Evolutionary conservation across 2,797 vertebrate species (phyloP), one percentile per base, ranked within the genome.

Genomic region (Heliangelus exortis): DNA sequence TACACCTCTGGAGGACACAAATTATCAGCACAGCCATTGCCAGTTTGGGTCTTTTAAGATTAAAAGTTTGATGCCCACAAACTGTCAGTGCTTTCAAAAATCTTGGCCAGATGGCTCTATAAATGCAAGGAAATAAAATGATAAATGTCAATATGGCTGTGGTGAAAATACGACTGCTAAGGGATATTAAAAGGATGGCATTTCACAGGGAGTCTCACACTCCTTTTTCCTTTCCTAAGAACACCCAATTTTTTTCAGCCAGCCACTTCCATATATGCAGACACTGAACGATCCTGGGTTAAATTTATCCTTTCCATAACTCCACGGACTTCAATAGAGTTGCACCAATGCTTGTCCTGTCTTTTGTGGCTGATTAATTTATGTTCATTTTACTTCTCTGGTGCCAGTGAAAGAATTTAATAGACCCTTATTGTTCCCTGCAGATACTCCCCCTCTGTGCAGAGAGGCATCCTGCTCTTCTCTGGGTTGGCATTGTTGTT

Each of bases 331-430:
- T 94, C 90, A 93, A 91, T 45, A 84, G 92, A 81, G 63, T 89
- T 95, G 69, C 85, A 90, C 87, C 92, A 93, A 80, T 62, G 55
- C 80, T 94, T 77, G 51, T 69, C 74, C 89, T 65, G 10, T 82
- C 93, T 85, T 95, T 94, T 93, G 72, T 93, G 80, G 84, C 80
- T 87, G 94, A 92, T 96, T 95, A 92, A 95, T 97, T 94, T 95
- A 81, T 73, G 86, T 90, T 92, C 94, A 84, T 92, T 97, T 95
- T 89, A 88, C 73, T 92, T 94, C 75, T 93, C 34, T 0, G 0
- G 68, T 93, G 91, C 94, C 88, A 93, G 31, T 83, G 90, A 77
- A 90, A 92, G 92, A 92, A 92, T 94, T 95, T 96, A 95, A 95
- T 93, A 95, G 94, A 79, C 75, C 84, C 54, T 81, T 95, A 96